Percentiles rank a stretch among this genome's conserved stretches.
Evolutionary conservation across 2,797 vertebrate genomes (phyloP).

Genomic region (Smutsia temminckii): DNA sequence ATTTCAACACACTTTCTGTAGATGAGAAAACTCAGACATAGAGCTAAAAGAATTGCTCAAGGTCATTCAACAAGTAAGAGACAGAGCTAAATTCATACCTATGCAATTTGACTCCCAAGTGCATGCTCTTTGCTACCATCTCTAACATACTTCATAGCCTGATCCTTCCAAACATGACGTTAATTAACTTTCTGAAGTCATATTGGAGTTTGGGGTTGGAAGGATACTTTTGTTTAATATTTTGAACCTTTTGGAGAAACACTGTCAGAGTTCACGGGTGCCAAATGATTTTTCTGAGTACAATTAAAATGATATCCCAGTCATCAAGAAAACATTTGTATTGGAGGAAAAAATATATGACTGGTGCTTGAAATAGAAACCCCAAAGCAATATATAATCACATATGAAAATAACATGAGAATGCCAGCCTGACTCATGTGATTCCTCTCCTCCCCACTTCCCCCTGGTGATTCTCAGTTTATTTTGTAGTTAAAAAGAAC

Average conservation of each 20-base stretch:
- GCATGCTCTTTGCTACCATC: neutral
- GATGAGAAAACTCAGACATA: neutral
- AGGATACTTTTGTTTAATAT: neutral
- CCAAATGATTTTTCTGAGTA: conserved; percentile 39
- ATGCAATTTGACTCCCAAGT: neutral
- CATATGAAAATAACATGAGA: neutral
- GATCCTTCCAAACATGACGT: neutral
- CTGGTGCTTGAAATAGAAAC: conserved; percentile 40
- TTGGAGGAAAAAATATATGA: neutral
- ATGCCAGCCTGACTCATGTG: neutral
- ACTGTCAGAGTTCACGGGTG: neutral
- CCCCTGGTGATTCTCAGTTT: neutral
- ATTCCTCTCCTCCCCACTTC: no score
- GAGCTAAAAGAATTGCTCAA: neutral
- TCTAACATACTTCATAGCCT: neutral
- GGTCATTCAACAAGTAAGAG: neutral
- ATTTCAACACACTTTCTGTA: neutral
- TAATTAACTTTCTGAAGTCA: neutral
- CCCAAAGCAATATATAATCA: neutral
- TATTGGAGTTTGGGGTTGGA: neutral
- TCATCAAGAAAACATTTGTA: conserved; percentile 29
- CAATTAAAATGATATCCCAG: neutral
- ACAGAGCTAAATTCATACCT: neutral
- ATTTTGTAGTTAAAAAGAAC: conserved; percentile 52
- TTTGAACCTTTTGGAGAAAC: neutral